Conservation (phyloP, 2,113 vertebrate genomes). For the Labrus mixtus region DNA sequence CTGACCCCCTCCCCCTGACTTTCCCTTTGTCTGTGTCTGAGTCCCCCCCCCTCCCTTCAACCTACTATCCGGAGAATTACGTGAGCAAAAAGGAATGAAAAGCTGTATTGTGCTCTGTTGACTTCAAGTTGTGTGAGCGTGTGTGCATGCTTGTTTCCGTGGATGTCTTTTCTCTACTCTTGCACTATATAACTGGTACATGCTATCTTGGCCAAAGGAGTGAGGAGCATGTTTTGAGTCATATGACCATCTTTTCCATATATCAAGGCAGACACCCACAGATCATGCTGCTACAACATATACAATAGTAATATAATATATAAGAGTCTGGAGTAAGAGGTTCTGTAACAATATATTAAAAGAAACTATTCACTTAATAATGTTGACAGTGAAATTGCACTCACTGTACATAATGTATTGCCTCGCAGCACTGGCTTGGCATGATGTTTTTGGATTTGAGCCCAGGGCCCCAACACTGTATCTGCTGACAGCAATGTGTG, state of each 20-base stretch:
- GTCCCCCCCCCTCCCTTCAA: slow-evolving; percentile 48
- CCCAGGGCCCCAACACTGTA: slow-evolving; percentile 7
- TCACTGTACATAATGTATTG: not conserved
- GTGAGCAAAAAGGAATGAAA: slow-evolving; percentile 73
- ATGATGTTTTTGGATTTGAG: slow-evolving; percentile 29
- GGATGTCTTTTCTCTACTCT: slow-evolving; percentile 20
- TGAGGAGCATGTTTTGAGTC: slow-evolving; percentile 14
- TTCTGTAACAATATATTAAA: not conserved
- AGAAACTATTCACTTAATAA: slow-evolving; percentile 9
- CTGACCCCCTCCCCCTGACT: slow-evolving; percentile 52
- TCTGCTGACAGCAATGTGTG: slow-evolving; percentile 1
- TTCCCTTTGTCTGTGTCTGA: slow-evolving; percentile 54
- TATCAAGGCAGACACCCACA: slow-evolving; percentile 9
- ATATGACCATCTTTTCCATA: slow-evolving; percentile 5
- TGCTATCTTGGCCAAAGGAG: slow-evolving; percentile 36
- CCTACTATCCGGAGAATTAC: slow-evolving; percentile 63
- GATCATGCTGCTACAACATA: not conserved
- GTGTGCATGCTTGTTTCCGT: slow-evolving; percentile 26
- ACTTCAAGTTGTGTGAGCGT: slow-evolving; percentile 61
- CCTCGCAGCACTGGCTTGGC: not conserved
- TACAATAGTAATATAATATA: not conserved
- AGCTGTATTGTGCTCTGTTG: slow-evolving; percentile 72
- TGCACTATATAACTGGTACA: slow-evolving; percentile 33
- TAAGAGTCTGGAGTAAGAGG: not conserved
- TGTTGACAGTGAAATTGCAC: slow-evolving; percentile 10